phyloP scores from a whole-genome alignment of 2,797 vertebrate species.

The Agapornis canus region DNA sequence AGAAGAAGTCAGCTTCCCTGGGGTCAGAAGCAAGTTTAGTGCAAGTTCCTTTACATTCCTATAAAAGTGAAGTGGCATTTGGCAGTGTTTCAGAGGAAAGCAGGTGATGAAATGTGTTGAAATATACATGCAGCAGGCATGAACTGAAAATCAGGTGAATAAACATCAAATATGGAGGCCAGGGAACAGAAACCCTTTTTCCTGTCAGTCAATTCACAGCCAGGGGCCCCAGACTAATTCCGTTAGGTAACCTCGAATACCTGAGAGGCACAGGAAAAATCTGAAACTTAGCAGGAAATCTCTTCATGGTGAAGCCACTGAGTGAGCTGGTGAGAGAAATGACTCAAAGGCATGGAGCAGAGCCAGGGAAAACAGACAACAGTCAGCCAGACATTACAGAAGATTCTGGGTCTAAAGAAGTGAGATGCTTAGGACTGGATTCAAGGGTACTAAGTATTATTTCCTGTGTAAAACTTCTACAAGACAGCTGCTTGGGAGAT shows the following conservation, averaged over 20 bases:
- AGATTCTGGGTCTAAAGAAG: neutral
- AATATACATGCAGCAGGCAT: accelerated
- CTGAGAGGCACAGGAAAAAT: neutral
- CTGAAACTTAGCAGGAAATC: neutral
- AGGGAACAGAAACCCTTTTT: neutral
- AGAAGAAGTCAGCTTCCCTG: neutral
- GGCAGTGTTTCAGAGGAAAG: neutral
- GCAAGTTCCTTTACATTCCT: neutral
- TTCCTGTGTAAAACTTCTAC: neutral
- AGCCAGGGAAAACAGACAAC: constrained; percentile 7
- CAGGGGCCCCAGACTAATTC: neutral
- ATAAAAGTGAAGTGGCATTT: neutral
- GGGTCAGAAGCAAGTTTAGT: neutral
- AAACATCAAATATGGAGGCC: neutral
- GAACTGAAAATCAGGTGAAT: neutral
- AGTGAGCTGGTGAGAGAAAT: neutral
- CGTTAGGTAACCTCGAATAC: neutral
- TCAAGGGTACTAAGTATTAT: neutral
- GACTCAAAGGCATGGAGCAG: neutral
- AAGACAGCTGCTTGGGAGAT: neutral
- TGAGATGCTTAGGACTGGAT: neutral
- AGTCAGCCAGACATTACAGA: neutral
- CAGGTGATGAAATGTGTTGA: neutral
- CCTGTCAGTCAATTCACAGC: neutral
- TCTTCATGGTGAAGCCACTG: neutral